These are phyloP conservation scores for Lochmaea capreae DNA, from an alignment of 2,888 invertebrate genomes.

Conservation along the genomic window DNA sequence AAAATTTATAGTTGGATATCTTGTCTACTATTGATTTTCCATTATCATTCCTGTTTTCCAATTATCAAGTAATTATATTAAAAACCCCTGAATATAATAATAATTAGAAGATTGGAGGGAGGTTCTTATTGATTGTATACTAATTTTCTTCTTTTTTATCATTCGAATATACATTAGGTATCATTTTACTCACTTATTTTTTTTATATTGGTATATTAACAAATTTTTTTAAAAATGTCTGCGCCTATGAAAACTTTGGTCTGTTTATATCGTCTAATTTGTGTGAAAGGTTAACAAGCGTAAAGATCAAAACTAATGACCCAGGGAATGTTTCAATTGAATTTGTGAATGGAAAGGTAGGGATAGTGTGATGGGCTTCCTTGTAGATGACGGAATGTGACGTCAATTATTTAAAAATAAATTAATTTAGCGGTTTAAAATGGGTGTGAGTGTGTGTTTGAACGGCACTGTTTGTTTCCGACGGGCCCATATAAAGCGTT, in stretches of 20 bases:
- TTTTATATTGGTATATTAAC: too few relatives aligned
- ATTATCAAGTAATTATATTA: too few relatives aligned
- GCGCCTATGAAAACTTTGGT: not conserved
- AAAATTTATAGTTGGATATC: too few relatives aligned
- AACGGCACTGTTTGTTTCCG: not conserved
- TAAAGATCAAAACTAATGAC: constrained; percentile 45
- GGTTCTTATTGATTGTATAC: too few relatives aligned
- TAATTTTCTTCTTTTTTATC: too few relatives aligned
- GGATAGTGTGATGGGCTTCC: not conserved
- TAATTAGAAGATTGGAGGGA: too few relatives aligned
- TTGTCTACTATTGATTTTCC: too few relatives aligned
- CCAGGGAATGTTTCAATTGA: constrained; percentile 27
- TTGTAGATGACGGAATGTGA: constrained; percentile 5
- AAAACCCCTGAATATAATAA: too few relatives aligned
- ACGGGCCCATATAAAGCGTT: too few relatives aligned
- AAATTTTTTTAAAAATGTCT: not conserved
- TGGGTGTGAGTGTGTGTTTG: not conserved
- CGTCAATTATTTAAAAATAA: not conserved
- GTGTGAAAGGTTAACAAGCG: constrained; percentile 57
- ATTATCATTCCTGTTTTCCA: too few relatives aligned
- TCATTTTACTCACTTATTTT: too few relatives aligned
- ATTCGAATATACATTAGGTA: too few relatives aligned
- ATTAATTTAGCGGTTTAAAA: not conserved
- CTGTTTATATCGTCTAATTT: constrained; percentile 50
- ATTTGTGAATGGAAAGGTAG: constrained; percentile 11